These are phyloP conservation scores for Drosophila rellima DNA, from an alignment of 2,888 invertebrate species.

Conservation along the genomic window DNA sequence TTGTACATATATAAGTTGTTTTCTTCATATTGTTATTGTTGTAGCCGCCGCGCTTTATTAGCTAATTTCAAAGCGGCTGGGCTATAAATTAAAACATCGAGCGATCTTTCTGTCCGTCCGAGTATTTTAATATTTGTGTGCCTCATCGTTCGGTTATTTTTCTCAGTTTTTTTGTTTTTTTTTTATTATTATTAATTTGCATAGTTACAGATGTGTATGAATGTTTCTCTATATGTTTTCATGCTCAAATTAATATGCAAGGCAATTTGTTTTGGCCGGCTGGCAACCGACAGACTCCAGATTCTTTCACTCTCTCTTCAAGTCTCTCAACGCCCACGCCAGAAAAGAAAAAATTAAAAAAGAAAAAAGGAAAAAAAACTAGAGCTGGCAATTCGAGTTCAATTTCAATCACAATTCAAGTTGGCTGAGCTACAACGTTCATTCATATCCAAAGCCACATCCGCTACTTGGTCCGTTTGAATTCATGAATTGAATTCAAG, in stretches of 20 bases:
- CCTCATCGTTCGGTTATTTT: conserved; percentile 37
- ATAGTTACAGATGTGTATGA: conserved; percentile 55
- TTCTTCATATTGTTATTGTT: conserved; percentile 21
- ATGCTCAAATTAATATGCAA: conserved; percentile 71
- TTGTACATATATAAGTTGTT: not conserved
- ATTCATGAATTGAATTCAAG: conserved; percentile 68
- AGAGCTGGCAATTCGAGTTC: conserved; percentile 38
- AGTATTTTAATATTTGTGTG: conserved; percentile 42
- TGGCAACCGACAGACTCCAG: conserved; percentile 20
- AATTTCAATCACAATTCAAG: conserved; percentile 29
- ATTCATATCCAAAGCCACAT: conserved; percentile 62
- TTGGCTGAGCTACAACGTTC: conserved; percentile 11
- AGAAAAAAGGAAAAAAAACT: not conserved
- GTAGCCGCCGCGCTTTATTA: conserved; percentile 61
- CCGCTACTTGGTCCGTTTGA: conserved; percentile 63
- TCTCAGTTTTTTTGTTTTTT: conserved; percentile 18
- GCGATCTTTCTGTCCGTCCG: conserved; percentile 21
- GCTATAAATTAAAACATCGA: conserved; percentile 78
- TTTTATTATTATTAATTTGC: conserved; percentile 65
- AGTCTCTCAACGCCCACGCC: conserved; percentile 29
- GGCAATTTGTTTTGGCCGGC: conserved; percentile 61
- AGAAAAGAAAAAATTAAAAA: not conserved
- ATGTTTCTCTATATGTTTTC: conserved; percentile 41
- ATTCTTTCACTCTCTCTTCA: conserved; percentile 9
- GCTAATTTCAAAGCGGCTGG: conserved; percentile 79